Percentiles rank a stretch among this genome's conserved stretches.
phyloP scores from a whole-genome alignment of 2,113 vertebrate species.

The Callaeas wilsoni region DNA sequence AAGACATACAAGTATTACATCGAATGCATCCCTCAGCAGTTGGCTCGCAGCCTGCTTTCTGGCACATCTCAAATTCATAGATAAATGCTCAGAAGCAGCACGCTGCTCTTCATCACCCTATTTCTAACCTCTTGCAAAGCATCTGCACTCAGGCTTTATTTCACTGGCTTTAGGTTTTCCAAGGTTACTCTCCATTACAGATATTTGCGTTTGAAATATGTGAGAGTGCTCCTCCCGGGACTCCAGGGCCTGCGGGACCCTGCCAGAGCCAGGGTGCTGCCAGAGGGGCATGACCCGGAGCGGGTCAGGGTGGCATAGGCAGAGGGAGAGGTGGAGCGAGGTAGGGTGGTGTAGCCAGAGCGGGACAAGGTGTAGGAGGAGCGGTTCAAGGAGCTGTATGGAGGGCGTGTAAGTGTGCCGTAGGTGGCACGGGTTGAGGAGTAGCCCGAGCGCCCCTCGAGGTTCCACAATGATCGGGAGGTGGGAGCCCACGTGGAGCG shows the following conservation, averaged over 20 bases:
- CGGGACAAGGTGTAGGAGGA: background rate
- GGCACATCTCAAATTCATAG: background rate
- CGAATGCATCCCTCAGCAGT: background rate
- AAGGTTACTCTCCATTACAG: background rate
- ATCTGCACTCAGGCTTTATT: background rate
- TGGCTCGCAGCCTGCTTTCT: background rate
- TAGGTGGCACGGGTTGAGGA: background rate
- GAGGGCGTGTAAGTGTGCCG: background rate
- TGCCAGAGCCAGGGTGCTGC: background rate
- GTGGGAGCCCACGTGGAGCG: background rate
- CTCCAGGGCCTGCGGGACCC: slow-evolving; percentile 8
- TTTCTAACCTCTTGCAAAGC: background rate
- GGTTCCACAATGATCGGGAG: background rate
- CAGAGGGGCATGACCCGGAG: background rate
- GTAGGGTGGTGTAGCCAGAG: background rate
- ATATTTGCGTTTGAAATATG: slow-evolving; percentile 34
- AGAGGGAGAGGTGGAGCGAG: slow-evolving; percentile 18
- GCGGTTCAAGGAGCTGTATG: slow-evolving; percentile 1
- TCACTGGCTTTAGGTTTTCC: background rate
- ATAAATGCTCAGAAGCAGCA: background rate
- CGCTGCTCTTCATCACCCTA: background rate
- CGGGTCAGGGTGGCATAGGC: slow-evolving; percentile 3
- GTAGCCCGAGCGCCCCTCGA: background rate
- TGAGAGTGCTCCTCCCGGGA: background rate
- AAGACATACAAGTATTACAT: background rate